Base-by-base conservation (phyloP, 2,888 invertebrate genomes). In the Ashinkailepas kermadecensis region DNA sequence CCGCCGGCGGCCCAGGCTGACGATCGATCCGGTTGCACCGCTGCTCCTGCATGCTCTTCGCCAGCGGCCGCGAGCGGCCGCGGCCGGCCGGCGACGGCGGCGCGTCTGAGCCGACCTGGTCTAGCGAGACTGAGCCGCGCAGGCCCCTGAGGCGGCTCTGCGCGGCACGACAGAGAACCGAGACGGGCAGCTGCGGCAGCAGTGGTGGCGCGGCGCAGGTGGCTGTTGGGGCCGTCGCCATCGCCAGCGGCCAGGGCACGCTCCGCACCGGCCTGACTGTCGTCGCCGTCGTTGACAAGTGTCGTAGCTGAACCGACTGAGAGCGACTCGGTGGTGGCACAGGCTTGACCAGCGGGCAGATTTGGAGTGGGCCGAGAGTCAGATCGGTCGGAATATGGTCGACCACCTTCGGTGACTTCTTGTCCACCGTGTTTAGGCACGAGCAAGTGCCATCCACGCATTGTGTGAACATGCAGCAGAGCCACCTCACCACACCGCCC, bases 371-470 rank as follows among this genome's bases (percentile, higher is more conserved):
- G 56, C n/a, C 56, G 21, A 21, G 74, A 6, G 56, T 74, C 74
- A 18, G 74, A 56, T 74, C 74, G 54, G 54, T 56, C 56, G 74
- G 74, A 18, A 74, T 74, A 4, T 56, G 56, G 56, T 74, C 74
- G 54, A 39, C 0, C 1, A 21, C 9, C 21, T 21, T 56, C 56
- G 74, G 21, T 23, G 74, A 21, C 74, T 54, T 54, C 9, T 54
- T 56, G 18, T 21, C 74, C 54, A 74, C 21, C 21, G 74, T 56
- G 54, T 74, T 56, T 54, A 74, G 56, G 21, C 74, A 74, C 8
- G 74, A 54, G 21, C 74, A 74, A 2, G 74, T 74, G 54, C 56
- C 74, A 56, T 74, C 74, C 54, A 74, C 74, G 21, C 74, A 74
- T 21, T 74, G 74, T 9, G 74, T 74, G 18, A 74, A 11, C 54